Evolutionary conservation across 2,888 invertebrate species (phyloP).

Genomic region (Synanthedon tipuliformis): DNA sequence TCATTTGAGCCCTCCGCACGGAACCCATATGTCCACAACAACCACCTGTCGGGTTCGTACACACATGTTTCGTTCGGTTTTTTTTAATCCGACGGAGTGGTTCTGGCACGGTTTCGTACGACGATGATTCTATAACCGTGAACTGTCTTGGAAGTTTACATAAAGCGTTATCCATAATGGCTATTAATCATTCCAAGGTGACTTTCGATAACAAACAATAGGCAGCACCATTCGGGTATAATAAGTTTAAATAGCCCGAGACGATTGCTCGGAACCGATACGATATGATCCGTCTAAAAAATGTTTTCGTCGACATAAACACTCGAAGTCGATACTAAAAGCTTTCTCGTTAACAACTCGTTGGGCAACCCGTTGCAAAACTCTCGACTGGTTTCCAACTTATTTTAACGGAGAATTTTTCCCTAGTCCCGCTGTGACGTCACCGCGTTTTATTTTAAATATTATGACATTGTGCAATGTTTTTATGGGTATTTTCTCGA

Average conservation of each 20-base stretch:
- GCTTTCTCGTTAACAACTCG: conserved; percentile 33
- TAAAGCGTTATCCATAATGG: conserved; percentile 4
- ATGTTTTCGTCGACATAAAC: conserved; percentile 22
- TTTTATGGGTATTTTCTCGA: conserved; percentile 41
- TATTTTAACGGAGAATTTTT: conserved; percentile 10
- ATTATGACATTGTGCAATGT: conserved; percentile 39
- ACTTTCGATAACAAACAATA: not conserved
- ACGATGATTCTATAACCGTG: conserved; percentile 18
- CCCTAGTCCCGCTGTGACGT: conserved; percentile 15
- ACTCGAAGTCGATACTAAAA: conserved; percentile 33
- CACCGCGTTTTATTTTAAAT: conserved; percentile 18
- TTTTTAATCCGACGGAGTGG: conserved; percentile 5
- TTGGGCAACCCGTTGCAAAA: conserved; percentile 32
- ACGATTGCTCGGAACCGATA: no score
- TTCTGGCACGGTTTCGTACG: not conserved
- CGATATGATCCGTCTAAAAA: conserved; percentile 15
- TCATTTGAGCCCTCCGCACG: conserved; percentile 46
- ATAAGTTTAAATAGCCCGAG: conserved; percentile 8
- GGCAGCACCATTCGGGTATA: conserved; percentile 3
- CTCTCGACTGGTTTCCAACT: conserved; percentile 19
- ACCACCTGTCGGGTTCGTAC: conserved; percentile 42
- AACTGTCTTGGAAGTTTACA: conserved; percentile 37
- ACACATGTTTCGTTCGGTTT: conserved; percentile 22
- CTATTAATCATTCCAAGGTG: not conserved
- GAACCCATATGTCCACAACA: conserved; percentile 44